A percentile compares a stretch with the other conserved stretches of the same genome.
Conservation (phyloP, 2,888 invertebrate species). For the Alentia gelatinosa region DNA sequence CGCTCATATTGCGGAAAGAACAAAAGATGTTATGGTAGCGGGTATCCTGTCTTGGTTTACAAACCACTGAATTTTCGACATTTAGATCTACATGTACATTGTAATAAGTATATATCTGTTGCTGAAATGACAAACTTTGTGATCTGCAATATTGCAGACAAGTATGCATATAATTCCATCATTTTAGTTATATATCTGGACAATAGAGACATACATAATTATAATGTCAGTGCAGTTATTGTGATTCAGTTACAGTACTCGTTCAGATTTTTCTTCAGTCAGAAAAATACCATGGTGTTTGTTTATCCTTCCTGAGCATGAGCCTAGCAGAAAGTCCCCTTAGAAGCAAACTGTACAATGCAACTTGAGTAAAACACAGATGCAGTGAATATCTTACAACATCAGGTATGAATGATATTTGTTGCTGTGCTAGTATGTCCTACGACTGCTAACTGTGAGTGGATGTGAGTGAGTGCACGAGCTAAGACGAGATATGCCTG, state of each 20-base stretch:
- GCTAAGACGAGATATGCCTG: background rate
- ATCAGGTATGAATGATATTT: background rate
- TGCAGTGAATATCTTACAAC: conserved; percentile 34
- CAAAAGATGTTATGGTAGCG: too few relatives aligned
- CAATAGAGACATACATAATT: background rate
- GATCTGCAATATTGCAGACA: background rate
- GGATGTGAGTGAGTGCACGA: background rate
- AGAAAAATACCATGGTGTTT: background rate
- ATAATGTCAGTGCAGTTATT: background rate
- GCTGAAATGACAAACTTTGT: background rate
- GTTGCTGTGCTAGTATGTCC: background rate
- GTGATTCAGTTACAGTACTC: background rate
- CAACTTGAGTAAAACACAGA: background rate
- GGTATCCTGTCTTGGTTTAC: too few relatives aligned
- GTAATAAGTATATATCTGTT: background rate
- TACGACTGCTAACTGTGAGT: background rate
- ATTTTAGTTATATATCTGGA: background rate
- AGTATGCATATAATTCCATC: background rate
- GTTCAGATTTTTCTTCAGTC: background rate
- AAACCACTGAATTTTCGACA: background rate
- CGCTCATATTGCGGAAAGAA: too few relatives aligned
- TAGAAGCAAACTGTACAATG: background rate
- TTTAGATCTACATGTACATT: background rate
- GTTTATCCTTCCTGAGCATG: background rate
- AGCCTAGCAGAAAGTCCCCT: background rate